Percentiles rank a stretch among this genome's conserved stretches.
phyloP scores from a whole-genome alignment of 2,797 vertebrate genomes.

The Huso huso region DNA sequence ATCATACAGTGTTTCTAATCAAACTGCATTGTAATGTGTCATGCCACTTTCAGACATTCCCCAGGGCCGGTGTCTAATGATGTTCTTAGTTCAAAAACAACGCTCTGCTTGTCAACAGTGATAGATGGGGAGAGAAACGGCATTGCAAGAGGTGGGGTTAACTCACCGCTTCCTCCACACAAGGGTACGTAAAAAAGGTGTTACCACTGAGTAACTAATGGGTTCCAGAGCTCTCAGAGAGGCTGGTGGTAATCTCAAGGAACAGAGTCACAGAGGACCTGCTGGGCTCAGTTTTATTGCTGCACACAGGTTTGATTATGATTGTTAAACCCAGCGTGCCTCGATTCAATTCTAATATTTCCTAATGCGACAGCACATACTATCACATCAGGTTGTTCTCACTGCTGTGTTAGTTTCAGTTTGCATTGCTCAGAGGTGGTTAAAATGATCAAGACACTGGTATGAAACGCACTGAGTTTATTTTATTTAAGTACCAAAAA shows the following conservation, averaged over 20 bases:
- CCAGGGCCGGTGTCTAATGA: background rate
- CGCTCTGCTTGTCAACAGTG: constrained; percentile 35
- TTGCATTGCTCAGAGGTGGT: too few relatives aligned
- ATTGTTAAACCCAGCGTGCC: too few relatives aligned
- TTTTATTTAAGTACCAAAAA: too few relatives aligned
- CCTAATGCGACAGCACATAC: too few relatives aligned
- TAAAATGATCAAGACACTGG: too few relatives aligned
- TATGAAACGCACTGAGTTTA: too few relatives aligned
- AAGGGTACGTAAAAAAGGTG: constrained; percentile 1
- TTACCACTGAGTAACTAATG: background rate
- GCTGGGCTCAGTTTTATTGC: background rate
- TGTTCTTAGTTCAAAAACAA: constrained; percentile 18
- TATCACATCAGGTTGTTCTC: too few relatives aligned
- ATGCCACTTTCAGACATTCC: background rate
- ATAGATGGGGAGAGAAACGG: constrained; percentile 45
- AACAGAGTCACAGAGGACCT: background rate
- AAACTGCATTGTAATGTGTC: background rate
- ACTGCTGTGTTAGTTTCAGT: too few relatives aligned
- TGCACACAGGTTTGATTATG: too few relatives aligned
- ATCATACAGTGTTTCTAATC: background rate
- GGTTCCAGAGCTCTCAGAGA: background rate
- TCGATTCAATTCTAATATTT: too few relatives aligned
- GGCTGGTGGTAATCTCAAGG: background rate
- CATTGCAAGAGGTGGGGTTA: constrained; percentile 21
- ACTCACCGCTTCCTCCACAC: constrained; percentile 15